Evolutionary conservation across 2,113 vertebrate genomes (phyloP).

Genomic region (Lethenteron reissneri): DNA sequence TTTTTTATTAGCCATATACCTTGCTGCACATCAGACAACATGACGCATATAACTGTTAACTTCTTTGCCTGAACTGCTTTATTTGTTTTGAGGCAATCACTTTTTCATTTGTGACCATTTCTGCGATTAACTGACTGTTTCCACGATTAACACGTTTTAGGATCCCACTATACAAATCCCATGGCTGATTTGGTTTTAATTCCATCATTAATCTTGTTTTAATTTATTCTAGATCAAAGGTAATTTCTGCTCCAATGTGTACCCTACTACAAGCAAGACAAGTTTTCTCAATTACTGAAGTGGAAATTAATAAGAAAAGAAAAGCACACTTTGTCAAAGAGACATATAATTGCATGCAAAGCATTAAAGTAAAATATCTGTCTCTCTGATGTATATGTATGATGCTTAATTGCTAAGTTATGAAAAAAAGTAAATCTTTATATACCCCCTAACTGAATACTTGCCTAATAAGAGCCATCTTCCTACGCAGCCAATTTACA

Average conservation of each 20-base stretch:
- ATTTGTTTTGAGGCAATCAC: neutral
- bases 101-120: neutral
- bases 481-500: too few relatives aligned
- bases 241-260: constrained; percentile 5
- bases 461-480: too few relatives aligned
- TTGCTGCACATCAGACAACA: too few relatives aligned
- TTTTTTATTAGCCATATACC: too few relatives aligned
- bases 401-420: neutral
- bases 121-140: neutral
- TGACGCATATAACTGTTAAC: too few relatives aligned
- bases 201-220: constrained; percentile 1
- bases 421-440: constrained; percentile 5
- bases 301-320: constrained; percentile 1
- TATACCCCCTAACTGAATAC: neutral
- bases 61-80: neutral
- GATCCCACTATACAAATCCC: neutral
- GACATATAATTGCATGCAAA: constrained; percentile 5
- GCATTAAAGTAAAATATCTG: constrained; percentile 4
- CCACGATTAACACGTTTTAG: too few relatives aligned
- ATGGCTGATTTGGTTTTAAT: constrained; percentile 5
- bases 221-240: constrained; percentile 5
- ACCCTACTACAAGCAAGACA: constrained; percentile 1
- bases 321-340: constrained; percentile 6
- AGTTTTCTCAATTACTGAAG: constrained; percentile 5
- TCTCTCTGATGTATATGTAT: neutral